These are phyloP conservation scores for Zaprionus gabonicus DNA, from an alignment of 1,140 invertebrate species.

Conservation along the genomic window DNA sequence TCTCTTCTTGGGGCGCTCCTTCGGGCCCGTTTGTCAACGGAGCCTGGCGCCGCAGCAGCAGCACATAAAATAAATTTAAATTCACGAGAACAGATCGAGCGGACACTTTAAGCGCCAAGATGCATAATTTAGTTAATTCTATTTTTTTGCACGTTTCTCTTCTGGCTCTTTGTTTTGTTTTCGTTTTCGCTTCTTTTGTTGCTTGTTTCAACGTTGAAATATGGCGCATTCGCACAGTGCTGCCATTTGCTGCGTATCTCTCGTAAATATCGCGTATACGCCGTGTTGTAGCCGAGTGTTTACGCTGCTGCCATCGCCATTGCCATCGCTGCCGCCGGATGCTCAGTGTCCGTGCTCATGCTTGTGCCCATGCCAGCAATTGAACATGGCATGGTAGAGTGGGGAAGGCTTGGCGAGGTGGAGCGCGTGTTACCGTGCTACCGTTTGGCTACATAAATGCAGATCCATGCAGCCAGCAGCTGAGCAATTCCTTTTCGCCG, in stretches of 20 bases:
- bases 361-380: background rate
- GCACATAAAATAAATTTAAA: conserved; percentile 60
- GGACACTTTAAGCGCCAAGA: conserved; percentile 50
- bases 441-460: conserved; percentile 69
- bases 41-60: conserved; percentile 3
- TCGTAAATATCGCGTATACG: conserved; percentile 71
- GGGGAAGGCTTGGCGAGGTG: background rate
- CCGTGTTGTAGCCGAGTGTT: conserved; percentile 24
- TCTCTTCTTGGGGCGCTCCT: background rate
- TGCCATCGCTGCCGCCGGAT: conserved; percentile 7
- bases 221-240: conserved; percentile 54
- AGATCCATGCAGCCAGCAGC: conserved; percentile 37
- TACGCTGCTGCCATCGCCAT: background rate
- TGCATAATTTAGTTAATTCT: conserved; percentile 68
- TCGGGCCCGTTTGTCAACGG: conserved; percentile 38
- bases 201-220: conserved; percentile 62
- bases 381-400: background rate
- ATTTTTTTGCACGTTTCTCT: conserved; percentile 1
- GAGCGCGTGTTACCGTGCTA: conserved; percentile 34
- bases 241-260: conserved; percentile 57
- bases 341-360: conserved; percentile 5
- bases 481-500: conserved; percentile 68
- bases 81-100: conserved; percentile 29
- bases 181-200: conserved; percentile 18
- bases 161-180: conserved; percentile 17